A percentile compares a stretch with the other conserved stretches of the same genome.
Conservation (phyloP, 2,113 vertebrate genomes). For the Probosciger aterrimus region DNA sequence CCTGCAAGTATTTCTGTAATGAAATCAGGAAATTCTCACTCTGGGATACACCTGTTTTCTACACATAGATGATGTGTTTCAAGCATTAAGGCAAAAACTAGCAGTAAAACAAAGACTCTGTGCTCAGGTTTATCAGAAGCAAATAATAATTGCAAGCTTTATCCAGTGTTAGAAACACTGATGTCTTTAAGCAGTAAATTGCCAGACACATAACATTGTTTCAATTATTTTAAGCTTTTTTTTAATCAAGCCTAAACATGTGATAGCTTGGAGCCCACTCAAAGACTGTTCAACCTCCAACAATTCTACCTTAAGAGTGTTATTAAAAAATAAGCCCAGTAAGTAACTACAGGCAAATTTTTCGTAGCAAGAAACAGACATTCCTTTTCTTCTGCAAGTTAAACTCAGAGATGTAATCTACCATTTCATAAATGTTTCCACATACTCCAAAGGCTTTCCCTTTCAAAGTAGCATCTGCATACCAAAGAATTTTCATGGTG, state of each 20-base stretch:
- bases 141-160: conserved; percentile 15
- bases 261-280: background rate
- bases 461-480: conserved; percentile 18
- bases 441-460: background rate
- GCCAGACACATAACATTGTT: background rate
- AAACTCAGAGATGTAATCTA: conserved; percentile 11
- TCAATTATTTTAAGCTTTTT: background rate
- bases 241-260: background rate
- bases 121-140: conserved; percentile 23
- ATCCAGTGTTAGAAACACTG: background rate
- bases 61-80: background rate
- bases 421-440: conserved; percentile 6
- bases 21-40: background rate
- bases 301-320: background rate
- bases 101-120: conserved; percentile 27
- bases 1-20: background rate
- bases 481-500: conserved; percentile 6
- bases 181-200: background rate
- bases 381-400: background rate
- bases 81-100: conserved; percentile 40
- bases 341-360: background rate
- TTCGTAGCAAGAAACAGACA: background rate
- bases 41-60: conserved; percentile 45
- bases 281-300: background rate
- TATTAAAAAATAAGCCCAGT: background rate